A percentile compares a stretch with the other conserved stretches of the same genome.
Conservation (phyloP, 2,797 vertebrate genomes). For the Cynopterus sphinx region DNA sequence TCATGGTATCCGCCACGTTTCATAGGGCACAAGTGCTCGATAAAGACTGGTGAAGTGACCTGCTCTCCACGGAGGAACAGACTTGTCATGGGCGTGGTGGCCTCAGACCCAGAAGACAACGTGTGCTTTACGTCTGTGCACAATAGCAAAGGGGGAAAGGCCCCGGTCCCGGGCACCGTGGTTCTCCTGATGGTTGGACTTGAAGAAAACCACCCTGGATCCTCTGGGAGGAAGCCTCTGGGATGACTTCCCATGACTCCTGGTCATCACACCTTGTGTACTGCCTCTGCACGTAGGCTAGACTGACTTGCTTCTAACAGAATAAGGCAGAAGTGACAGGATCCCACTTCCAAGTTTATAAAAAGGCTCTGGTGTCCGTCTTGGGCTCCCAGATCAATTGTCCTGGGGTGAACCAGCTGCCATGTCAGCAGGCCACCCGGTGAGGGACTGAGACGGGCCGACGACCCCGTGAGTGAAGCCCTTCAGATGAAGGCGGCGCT, state of each 20-base stretch:
- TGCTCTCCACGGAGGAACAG: background rate
- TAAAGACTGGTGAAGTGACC: background rate
- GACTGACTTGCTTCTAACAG: background rate
- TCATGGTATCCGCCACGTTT: background rate
- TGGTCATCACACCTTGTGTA: background rate
- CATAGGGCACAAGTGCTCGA: background rate
- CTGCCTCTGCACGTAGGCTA: background rate
- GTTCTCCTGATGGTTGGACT: background rate
- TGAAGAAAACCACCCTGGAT: background rate
- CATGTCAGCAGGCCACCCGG: background rate
- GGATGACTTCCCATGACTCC: background rate
- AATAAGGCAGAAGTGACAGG: background rate
- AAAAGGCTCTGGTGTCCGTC: background rate
- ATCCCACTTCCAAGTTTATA: background rate
- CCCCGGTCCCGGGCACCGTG: background rate
- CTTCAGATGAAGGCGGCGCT: background rate
- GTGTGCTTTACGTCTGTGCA: background rate
- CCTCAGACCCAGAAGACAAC: background rate
- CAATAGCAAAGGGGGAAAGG: background rate
- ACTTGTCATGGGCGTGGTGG: background rate
- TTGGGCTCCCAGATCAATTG: background rate
- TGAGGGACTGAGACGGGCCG: background rate
- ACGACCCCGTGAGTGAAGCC: background rate
- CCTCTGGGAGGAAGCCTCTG: background rate
- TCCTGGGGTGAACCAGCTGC: background rate